Base-by-base conservation (phyloP, 1,140 invertebrate species). In the Drosophila miranda region DNA sequence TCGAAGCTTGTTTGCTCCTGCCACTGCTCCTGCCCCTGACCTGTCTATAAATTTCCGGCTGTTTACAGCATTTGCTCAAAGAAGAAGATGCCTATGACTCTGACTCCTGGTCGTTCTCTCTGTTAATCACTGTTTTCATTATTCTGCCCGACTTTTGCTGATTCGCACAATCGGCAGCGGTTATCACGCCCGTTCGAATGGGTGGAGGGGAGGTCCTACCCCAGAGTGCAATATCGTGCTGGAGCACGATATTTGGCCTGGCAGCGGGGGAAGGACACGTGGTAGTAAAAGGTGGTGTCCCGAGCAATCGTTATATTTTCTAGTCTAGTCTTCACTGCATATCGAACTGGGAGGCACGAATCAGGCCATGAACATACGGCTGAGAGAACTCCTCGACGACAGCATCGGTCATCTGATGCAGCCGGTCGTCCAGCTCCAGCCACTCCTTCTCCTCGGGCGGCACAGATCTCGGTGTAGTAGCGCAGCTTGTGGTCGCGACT, bases 401-500 rank as follows among this genome's bases (percentile, higher is more conserved):
- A 38, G 93, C 94, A 14, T 94, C 90, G 6, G 98, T 95, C 94
- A 98, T 96, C 69, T 94, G 93, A 7, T 93, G 91, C 5, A 98
- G 90, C 41, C 93, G 93, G 3, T 87, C 74, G 73, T 94, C 92
- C 16, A 96, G 91, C 66, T 92, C 92, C 19, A 93, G 92, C 90
- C 95, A 93, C 89, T 97, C 93, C 53, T 96, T 98, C 92, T 95
- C 90, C 61, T 93, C 92, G 4, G 95, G 94, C 14, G 55, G 95
- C 95, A 64, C 95, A 95, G 14, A 98, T 92, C 92, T 99, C 98
- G 1, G 96, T 96, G 91, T 99, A 99, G 90, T 98, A 98, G 92
- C 98, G 99, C 48, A 99, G 94, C 92, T 99, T 99, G 16, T 98
- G 97, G 91, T 99, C 98, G 0, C 98, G 99, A 13, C 98, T 97